Evolutionary conservation across 2,888 invertebrate genomes (phyloP).

Genomic region (Eupithecia inturbata): DNA sequence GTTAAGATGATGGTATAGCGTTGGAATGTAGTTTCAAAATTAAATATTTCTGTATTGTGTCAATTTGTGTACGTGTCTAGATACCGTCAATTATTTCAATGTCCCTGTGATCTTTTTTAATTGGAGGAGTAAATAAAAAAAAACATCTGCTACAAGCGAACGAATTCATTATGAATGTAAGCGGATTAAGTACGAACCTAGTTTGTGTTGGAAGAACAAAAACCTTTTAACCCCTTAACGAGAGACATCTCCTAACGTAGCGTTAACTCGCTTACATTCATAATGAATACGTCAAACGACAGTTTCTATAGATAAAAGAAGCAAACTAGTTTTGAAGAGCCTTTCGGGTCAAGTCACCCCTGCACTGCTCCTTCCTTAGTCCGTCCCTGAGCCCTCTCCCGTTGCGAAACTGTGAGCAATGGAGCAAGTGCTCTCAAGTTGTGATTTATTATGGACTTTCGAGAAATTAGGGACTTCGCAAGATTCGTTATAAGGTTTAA

Average conservation of each 20-base stretch:
- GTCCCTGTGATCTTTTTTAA: no score
- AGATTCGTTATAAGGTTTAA: conserved; percentile 7
- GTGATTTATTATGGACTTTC: conserved; percentile 9
- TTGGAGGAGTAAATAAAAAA: no score
- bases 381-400: conserved; percentile 2
- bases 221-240: neutral
- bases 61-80: no score
- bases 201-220: neutral
- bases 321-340: no score
- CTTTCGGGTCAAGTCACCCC: no score
- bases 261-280: neutral
- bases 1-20: no score
- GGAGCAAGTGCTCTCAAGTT: conserved; percentile 1
- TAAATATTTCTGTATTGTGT: neutral
- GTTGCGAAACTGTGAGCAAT: conserved; percentile 8
- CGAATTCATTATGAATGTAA: no score
- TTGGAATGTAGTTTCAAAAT: neutral
- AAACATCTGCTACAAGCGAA: no score
- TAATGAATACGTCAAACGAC: no score
- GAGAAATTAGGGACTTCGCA: conserved; percentile 8
- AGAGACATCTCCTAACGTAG: neutral
- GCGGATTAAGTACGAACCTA: no score
- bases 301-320: no score
- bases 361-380: neutral
- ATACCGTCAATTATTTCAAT: no score